Evolutionary conservation across 2,113 vertebrate species (phyloP).

Genomic region (Zosterops japonicus): DNA sequence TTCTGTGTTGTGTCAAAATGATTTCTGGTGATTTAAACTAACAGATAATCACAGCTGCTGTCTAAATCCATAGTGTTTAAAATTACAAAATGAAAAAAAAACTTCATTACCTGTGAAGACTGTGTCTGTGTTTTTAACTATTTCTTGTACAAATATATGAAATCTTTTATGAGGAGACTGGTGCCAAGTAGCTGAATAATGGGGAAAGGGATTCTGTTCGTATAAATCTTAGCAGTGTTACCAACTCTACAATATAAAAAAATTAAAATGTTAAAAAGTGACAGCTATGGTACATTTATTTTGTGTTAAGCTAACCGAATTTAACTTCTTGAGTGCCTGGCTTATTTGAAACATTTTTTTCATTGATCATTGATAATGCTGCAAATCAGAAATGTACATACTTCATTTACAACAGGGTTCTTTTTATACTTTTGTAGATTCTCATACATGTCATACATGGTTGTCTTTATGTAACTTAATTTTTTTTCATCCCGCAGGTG

Average conservation of each 20-base stretch:
- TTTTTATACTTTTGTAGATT: conserved; percentile 98
- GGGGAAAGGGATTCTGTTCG: conserved; percentile 96
- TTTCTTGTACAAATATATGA: conserved; percentile 99
- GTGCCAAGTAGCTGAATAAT: conserved; percentile 97
- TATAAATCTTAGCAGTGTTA: conserved; percentile 99
- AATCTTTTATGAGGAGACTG: conserved; percentile 99
- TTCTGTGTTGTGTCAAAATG: conserved; percentile 99
- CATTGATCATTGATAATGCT: conserved; percentile 97
- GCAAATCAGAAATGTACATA: conserved; percentile 98
- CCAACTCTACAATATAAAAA: conserved; percentile 94
- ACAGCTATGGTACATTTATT: conserved; percentile 98
- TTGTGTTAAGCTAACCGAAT: conserved; percentile 96
- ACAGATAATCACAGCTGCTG: conserved; percentile 99
- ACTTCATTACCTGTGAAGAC: conserved; percentile 99
- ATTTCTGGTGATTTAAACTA: conserved; percentile 99
- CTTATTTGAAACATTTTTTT: conserved; percentile 91
- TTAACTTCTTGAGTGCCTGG: conserved; percentile 98
- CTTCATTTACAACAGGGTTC: conserved; percentile 98
- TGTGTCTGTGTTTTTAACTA: conserved; percentile 99
- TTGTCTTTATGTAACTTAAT: conserved; percentile 98
- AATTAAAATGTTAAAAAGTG: conserved; percentile 98
- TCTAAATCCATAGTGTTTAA: conserved; percentile 99
- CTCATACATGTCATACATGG: conserved; percentile 95
- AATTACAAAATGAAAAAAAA: conserved; percentile 94
- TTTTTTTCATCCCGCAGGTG: conserved; percentile 97